These are phyloP conservation scores for Mantis religiosa DNA, from an alignment of 2,888 invertebrate species.

Conservation along the genomic window DNA sequence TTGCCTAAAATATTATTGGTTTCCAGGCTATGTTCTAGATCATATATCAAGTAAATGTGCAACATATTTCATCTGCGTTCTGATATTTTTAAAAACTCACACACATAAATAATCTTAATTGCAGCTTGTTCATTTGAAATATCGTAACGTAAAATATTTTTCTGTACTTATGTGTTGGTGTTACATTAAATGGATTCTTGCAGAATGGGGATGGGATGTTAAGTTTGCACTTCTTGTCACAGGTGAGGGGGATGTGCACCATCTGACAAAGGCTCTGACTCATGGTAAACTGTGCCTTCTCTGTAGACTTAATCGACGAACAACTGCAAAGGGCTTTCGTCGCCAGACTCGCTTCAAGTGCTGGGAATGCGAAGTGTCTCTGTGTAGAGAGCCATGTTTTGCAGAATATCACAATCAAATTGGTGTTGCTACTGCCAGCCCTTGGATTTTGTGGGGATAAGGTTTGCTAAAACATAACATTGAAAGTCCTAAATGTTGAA, in stretches of 20 bases:
- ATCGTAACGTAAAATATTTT: neutral
- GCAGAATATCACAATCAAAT: conserved; percentile 41
- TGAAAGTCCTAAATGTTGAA: neutral
- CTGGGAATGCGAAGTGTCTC: conserved; percentile 46
- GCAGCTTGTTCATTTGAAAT: too few species aligned
- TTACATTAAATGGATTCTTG: too few species aligned
- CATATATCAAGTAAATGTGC: too few species aligned
- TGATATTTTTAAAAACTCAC: too few species aligned
- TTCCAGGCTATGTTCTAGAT: too few species aligned
- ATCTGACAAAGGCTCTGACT: conserved; percentile 47
- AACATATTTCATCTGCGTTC: too few species aligned
- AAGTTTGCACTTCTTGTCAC: neutral
- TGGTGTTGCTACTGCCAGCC: neutral
- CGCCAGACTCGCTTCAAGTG: conserved; percentile 48
- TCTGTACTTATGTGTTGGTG: too few species aligned
- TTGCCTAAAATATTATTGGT: too few species aligned
- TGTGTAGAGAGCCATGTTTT: conserved; percentile 46
- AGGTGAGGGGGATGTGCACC: conserved; percentile 39
- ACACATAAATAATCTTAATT: too few species aligned
- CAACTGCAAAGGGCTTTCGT: conserved; percentile 45
- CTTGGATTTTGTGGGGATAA: neutral
- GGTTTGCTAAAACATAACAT: neutral
- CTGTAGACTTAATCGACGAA: conserved; percentile 46
- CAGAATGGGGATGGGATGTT: neutral
- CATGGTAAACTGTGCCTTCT: conserved; percentile 48